A percentile compares a stretch with the other conserved stretches of the same genome.
These are phyloP conservation scores for Bubo blakistoni DNA, from an alignment of 2,113 vertebrate species.

Conservation along the genomic window DNA sequence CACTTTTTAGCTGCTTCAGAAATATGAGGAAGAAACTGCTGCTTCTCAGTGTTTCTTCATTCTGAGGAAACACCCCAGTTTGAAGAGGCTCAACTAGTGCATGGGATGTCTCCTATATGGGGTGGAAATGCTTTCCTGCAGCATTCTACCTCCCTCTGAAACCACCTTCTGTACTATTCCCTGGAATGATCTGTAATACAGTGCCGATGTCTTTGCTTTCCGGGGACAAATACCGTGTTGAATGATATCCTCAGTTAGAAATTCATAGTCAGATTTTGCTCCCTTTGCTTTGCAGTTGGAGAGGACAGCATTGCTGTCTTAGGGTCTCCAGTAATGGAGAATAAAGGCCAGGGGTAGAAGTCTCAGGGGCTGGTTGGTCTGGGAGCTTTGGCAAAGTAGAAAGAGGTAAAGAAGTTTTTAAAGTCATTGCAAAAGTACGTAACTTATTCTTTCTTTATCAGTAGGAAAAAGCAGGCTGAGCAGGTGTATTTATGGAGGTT, in stretches of 20 bases:
- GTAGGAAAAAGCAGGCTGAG: neutral
- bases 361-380: neutral
- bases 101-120: neutral
- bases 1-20: neutral
- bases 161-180: neutral
- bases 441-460: neutral
- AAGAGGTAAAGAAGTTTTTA: neutral
- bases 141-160: neutral
- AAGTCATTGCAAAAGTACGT: neutral
- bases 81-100: neutral
- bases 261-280: neutral
- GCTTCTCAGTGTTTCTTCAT: neutral
- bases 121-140: neutral
- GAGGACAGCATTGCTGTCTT: neutral
- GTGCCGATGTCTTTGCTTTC: neutral
- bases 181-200: neutral
- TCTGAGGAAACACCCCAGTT: neutral
- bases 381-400: neutral
- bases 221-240: accelerated
- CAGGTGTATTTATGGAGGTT: neutral
- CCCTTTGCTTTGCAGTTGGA: neutral
- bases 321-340: neutral
- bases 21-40: neutral
- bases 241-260: neutral
- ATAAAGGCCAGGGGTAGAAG: neutral